Evolutionary conservation across 2,113 vertebrate genomes (phyloP).

Genomic region (Phycodurus eques): DNA sequence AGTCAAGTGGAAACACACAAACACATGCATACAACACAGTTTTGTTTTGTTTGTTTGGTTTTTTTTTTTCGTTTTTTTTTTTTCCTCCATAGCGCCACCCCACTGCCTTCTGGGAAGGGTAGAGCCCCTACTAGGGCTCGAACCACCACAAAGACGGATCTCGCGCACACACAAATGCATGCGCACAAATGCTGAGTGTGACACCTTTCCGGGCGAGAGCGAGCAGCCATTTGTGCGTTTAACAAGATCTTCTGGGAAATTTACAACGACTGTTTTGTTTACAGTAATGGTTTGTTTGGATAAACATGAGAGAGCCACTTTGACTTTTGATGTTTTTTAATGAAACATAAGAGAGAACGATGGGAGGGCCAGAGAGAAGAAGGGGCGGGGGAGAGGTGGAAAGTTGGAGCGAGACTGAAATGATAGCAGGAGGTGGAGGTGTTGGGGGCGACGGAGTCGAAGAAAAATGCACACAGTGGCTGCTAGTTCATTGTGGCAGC

Average conservation of each 20-base stretch:
- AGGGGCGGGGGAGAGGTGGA: neutral
- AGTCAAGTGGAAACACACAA: constrained; percentile 69
- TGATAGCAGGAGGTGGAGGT: constrained; percentile 9
- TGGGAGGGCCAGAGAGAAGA: constrained; percentile 42
- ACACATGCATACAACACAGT: constrained; percentile 34
- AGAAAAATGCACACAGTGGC: constrained; percentile 27
- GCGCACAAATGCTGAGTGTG: constrained; percentile 71
- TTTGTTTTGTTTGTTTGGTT: neutral
- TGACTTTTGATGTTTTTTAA: constrained; percentile 74
- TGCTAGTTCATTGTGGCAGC: constrained; percentile 62
- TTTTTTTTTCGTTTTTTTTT: constrained; percentile 11
- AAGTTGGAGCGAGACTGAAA: constrained; percentile 30
- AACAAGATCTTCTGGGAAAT: constrained; percentile 77
- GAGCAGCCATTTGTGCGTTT: constrained; percentile 72
- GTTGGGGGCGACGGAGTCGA: constrained; percentile 30
- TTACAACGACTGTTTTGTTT: constrained; percentile 73
- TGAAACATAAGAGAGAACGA: constrained; percentile 67
- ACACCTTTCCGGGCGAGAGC: constrained; percentile 65
- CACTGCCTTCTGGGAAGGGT: constrained; percentile 72
- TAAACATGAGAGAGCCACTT: constrained; percentile 70
- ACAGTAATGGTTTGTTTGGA: constrained; percentile 75
- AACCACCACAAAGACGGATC: constrained; percentile 68
- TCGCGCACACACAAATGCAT: constrained; percentile 59
- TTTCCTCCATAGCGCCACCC: constrained; percentile 66
- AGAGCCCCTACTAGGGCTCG: constrained; percentile 57